Base-by-base conservation (phyloP, 1,140 invertebrate genomes). In the Schlechtendalia chinensis region DNA sequence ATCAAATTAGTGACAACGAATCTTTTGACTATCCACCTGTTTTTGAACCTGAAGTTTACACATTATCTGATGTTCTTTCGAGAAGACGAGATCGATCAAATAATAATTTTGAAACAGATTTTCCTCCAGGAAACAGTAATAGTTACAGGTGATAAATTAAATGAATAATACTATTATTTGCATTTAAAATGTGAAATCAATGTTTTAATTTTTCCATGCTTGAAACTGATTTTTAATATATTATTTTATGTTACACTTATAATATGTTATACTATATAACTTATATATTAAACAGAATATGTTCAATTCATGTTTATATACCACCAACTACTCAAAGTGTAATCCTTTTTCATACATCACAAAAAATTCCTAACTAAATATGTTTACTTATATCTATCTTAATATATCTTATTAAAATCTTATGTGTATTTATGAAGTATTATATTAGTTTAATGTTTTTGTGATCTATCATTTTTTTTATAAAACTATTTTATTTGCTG, bases 1-100 rank as follows among this genome's bases (percentile, higher is more conserved):
- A 79, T n/a, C 75, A 79, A 63, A 63, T 45, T 22, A 79, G 75
- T 79, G 75, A 79, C 0, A 79, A 27, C 0, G 75, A 79, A 61
- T 79, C 75, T 27, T 88, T 94, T 84, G 91, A 93, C 86, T 94
- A 93, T 85, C 93, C 93, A 16, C 92, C 93, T 53, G 91, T 93
- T 63, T 94, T 94, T 86, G 91, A 93, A 85, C 89, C 93, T 0
- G 92, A 92, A 84, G 93, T 91, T 1, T 94, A 94, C 85, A 91
- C 91, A 81, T 88, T 93, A 56, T 79, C 83, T 2, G 82, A 84
- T 72, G 80, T 83, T 56, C 54, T 16, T 77, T 59, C 72, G 59
- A 61, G 75, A 79, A 39, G 58, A 50, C 58, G 75, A 53, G 75
- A 79, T 79, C 56, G 58, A 50, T 79, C 75, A 17, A 79, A 79